Percentiles rank a stretch among this genome's conserved stretches.
These are phyloP conservation scores for Siniperca scherzeri DNA, from an alignment of 2,797 vertebrate genomes.

Conservation along the genomic window DNA sequence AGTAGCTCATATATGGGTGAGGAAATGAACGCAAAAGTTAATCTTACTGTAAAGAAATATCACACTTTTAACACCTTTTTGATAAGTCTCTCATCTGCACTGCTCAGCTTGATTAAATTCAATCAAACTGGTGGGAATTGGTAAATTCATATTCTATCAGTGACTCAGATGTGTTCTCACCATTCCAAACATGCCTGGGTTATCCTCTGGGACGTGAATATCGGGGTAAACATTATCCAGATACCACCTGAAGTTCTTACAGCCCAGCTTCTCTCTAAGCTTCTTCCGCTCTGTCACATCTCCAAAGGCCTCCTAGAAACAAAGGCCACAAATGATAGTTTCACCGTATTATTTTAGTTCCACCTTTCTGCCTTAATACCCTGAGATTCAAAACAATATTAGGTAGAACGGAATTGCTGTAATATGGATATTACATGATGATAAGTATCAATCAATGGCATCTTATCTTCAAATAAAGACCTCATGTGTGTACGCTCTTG, in stretches of 20 bases:
- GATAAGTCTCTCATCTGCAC: neutral
- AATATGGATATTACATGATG: neutral
- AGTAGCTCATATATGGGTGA: neutral
- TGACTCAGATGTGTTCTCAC: slow-evolving; percentile 73
- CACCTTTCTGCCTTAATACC: neutral
- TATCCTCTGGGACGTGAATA: slow-evolving; percentile 92
- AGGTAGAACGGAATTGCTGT: neutral
- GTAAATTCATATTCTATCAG: neutral
- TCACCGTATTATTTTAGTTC: neutral
- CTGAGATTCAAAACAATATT: neutral
- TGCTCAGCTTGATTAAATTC: neutral
- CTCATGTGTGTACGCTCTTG: neutral
- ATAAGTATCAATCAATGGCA: neutral
- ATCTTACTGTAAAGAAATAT: neutral
- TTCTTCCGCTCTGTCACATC: slow-evolving; percentile 91
- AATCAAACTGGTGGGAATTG: neutral
- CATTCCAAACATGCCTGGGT: slow-evolving; percentile 96
- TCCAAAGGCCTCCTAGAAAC: slow-evolving; percentile 92
- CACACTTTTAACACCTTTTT: neutral
- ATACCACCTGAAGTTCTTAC: slow-evolving; percentile 95
- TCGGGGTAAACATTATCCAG: slow-evolving; percentile 95
- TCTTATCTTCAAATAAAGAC: neutral
- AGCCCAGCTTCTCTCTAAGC: slow-evolving; percentile 89
- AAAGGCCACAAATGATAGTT: slow-evolving; percentile 23
- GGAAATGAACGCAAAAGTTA: neutral